phyloP scores from a whole-genome alignment of 2,797 vertebrate genomes.

The Pseudopleuronectes americanus region DNA sequence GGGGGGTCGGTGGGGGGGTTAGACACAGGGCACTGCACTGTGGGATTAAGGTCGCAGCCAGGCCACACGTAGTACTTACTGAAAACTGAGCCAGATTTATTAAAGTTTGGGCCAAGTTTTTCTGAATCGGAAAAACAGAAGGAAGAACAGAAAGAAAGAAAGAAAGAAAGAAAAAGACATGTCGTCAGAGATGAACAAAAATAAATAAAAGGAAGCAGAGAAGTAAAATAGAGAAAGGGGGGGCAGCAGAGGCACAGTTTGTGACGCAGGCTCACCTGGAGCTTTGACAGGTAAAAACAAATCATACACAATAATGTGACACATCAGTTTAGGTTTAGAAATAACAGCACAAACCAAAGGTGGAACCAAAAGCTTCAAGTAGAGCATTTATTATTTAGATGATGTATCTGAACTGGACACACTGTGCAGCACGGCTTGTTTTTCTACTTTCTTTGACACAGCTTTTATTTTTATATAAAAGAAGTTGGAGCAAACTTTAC shows the following conservation, averaged over 20 bases:
- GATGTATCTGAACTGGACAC: too few species aligned
- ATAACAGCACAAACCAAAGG: conserved; percentile 1
- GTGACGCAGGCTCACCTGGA: not conserved
- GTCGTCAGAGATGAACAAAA: conserved; percentile 61
- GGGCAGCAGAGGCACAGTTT: conserved; percentile 19
- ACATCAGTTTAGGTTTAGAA: not conserved
- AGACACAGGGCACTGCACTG: conserved; percentile 74
- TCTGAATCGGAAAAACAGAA: conserved; percentile 76
- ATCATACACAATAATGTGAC: not conserved
- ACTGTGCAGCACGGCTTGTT: not conserved
- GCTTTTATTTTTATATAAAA: too few species aligned
- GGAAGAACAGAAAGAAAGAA: conserved; percentile 58
- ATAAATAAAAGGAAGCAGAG: conserved; percentile 41
- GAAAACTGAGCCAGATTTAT: conserved; percentile 87
- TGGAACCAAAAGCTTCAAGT: not conserved
- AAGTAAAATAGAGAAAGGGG: conserved; percentile 38
- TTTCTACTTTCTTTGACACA: too few species aligned
- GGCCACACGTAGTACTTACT: conserved; percentile 86
- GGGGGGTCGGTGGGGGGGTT: conserved; percentile 44
- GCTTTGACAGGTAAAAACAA: too few species aligned
- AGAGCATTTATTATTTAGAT: not conserved
- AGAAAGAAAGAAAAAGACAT: conserved; percentile 57
- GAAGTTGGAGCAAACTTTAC: too few species aligned
- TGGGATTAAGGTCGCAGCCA: conserved; percentile 77
- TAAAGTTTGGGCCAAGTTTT: conserved; percentile 86